phyloP scores from a whole-genome alignment of 2,797 vertebrate genomes.

The Mormyrus proboscirostris region DNA sequence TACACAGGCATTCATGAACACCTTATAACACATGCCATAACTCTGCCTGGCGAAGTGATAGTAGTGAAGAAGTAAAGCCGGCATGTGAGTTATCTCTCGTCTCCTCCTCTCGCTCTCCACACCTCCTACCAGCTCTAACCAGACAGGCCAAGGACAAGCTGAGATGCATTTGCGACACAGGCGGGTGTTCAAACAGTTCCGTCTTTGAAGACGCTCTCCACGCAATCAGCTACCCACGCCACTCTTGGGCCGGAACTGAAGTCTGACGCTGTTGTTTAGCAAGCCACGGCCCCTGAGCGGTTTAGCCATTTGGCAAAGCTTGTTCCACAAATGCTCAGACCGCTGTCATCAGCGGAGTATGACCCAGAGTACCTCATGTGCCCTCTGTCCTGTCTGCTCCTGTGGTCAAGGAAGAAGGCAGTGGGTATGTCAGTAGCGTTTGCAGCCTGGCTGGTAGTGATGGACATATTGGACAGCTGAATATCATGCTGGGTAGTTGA shows the following conservation, averaged over 20 bases:
- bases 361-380: background rate
- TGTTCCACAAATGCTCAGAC: background rate
- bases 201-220: slow-evolving; percentile 52
- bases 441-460: background rate
- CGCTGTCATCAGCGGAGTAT: background rate
- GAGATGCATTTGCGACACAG: slow-evolving; percentile 41
- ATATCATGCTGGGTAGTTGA: background rate
- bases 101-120: slow-evolving; percentile 51
- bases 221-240: background rate
- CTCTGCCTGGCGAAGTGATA: slow-evolving; percentile 61
- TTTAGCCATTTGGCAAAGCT: background rate
- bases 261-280: background rate
- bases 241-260: background rate
- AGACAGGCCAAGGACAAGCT: slow-evolving; percentile 62
- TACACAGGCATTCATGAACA: slow-evolving; percentile 17
- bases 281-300: background rate
- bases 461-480: background rate
- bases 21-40: slow-evolving; percentile 50
- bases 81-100: slow-evolving; percentile 60
- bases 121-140: slow-evolving; percentile 60
- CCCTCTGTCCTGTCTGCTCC: background rate
- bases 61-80: slow-evolving; percentile 56
- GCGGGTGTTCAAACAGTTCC: slow-evolving; percentile 53
- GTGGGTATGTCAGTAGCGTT: background rate
- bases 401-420: background rate